Evolutionary conservation across 2,797 vertebrate species (phyloP).

Genomic region (Epinephelus awoara): DNA sequence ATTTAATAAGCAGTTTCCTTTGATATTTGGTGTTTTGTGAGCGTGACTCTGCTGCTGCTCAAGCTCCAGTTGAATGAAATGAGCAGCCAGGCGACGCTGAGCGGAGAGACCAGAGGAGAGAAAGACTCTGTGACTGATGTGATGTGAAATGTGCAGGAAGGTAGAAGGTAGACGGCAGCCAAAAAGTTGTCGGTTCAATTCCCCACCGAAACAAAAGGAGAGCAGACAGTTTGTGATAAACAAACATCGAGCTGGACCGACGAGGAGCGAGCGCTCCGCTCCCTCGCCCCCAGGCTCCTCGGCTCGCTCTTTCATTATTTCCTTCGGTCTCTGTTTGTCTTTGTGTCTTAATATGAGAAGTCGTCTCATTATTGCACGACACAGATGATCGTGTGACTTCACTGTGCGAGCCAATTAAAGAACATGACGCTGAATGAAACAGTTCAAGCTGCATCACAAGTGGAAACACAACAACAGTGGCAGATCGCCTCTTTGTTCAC

Average conservation of each 20-base stretch:
- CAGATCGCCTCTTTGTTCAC: no score
- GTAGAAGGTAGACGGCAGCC: neutral
- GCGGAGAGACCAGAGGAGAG: neutral
- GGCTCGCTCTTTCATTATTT: no score
- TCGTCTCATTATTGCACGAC: neutral
- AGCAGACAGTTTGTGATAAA: neutral
- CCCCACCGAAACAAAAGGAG: neutral
- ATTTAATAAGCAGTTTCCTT: no score
- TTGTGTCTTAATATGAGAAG: neutral
- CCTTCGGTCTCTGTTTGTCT: neutral
- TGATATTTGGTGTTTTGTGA: no score
- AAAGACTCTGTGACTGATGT: conserved; percentile 3
- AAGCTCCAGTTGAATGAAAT: neutral
- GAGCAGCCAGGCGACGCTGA: neutral
- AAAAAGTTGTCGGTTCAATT: conserved; percentile 25
- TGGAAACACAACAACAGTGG: no score
- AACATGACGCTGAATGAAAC: no score
- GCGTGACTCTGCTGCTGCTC: no score
- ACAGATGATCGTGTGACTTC: neutral
- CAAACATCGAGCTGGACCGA: neutral
- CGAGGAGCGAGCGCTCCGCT: neutral
- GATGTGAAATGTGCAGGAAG: conserved; percentile 45
- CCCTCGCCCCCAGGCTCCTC: neutral
- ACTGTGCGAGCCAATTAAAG: neutral
- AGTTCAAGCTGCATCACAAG: no score